These are phyloP conservation scores for Oncorhynchus masou DNA, from an alignment of 2,113 vertebrate species.

Conservation along the genomic window DNA sequence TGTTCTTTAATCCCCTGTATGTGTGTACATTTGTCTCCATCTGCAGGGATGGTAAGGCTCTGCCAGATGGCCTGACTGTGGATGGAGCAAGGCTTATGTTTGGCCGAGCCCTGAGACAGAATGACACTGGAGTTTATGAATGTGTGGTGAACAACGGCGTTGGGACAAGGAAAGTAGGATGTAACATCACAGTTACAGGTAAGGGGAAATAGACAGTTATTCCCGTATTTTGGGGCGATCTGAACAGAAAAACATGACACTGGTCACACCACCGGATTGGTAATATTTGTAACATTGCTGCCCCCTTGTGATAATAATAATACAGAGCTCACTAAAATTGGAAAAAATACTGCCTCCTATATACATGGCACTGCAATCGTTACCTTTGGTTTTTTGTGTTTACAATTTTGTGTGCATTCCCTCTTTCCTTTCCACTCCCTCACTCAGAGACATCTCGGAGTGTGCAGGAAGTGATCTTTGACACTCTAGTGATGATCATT, in stretches of 20 bases:
- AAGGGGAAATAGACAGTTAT: conserved; percentile 32
- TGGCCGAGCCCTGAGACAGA: conserved; percentile 59
- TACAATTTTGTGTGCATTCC: not conserved
- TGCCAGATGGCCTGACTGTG: conserved; percentile 69
- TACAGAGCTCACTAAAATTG: conserved; percentile 70
- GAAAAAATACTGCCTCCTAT: not conserved
- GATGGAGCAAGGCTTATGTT: conserved; percentile 76
- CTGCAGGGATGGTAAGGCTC: conserved; percentile 72
- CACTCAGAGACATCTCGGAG: conserved; percentile 7
- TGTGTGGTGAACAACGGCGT: too few species aligned
- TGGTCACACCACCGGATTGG: conserved; percentile 36
- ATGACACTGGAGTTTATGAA: conserved; percentile 71
- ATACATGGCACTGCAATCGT: not conserved
- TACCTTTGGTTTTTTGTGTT: not conserved
- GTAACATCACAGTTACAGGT: too few species aligned
- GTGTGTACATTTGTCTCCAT: not conserved
- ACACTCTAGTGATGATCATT: conserved; percentile 75
- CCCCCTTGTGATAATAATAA: too few species aligned
- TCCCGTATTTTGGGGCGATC: too few species aligned
- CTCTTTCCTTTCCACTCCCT: not conserved
- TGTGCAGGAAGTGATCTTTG: conserved; percentile 39
- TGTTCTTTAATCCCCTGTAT: not conserved
- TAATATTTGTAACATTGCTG: too few species aligned
- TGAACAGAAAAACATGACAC: not conserved
- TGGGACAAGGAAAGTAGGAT: too few species aligned